A percentile compares a stretch with the other conserved stretches of the same genome.
Conservation (phyloP, 2,888 invertebrate genomes). For the Leucophenga montana region DNA sequence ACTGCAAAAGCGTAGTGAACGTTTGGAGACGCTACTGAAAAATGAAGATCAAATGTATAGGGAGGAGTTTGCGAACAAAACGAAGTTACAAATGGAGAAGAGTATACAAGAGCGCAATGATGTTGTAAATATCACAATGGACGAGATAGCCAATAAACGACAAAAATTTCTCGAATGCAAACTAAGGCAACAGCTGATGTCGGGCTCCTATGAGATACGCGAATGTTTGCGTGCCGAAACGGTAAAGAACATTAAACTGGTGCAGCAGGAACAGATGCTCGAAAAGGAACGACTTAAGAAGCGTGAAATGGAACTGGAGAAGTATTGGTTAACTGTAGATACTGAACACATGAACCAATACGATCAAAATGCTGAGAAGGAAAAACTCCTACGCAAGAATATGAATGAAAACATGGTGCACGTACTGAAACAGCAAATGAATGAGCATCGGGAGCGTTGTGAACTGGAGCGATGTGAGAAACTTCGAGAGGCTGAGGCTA, state of each 20-base stretch:
- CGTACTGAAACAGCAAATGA: constrained; percentile 51
- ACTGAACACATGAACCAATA: constrained; percentile 43
- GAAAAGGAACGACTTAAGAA: constrained; percentile 56
- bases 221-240: constrained; percentile 61
- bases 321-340: constrained; percentile 59
- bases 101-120: constrained; percentile 63
- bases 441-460: constrained; percentile 41
- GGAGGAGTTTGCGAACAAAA: constrained; percentile 63
- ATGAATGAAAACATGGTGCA: constrained; percentile 47
- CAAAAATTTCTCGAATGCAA: constrained; percentile 59
- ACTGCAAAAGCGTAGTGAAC: constrained; percentile 52
- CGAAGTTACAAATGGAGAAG: constrained; percentile 62
- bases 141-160: constrained; percentile 48
- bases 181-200: constrained; percentile 63
- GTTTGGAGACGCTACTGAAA: constrained; percentile 57
- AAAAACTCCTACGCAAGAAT: constrained; percentile 47
- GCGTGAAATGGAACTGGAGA: constrained; percentile 53
- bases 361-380: constrained; percentile 51
- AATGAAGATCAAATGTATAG: constrained; percentile 65
- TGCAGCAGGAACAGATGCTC: constrained; percentile 65
- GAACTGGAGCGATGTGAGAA: constrained; percentile 47
- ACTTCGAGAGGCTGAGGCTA: constrained; percentile 42
- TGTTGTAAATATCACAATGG: constrained; percentile 58
- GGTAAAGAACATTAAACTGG: constrained; percentile 51
- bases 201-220: constrained; percentile 66